phyloP scores from a whole-genome alignment of 2,113 vertebrate species.

The Acrocephalus arundinaceus region DNA sequence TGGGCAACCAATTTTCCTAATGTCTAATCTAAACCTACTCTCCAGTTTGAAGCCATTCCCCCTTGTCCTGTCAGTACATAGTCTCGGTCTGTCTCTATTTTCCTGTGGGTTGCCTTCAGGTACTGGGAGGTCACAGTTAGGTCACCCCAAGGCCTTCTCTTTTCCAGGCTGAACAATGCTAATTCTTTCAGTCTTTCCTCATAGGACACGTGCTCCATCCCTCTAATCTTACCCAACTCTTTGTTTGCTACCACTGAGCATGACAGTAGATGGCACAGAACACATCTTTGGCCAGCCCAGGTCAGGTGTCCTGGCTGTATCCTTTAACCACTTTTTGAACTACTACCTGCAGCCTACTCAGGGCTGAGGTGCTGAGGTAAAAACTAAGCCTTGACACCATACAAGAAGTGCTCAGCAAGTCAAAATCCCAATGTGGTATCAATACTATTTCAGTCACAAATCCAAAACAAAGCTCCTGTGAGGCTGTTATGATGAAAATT shows the following conservation, averaged over 20 bases:
- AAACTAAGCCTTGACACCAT: neutral
- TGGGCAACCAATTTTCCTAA: neutral
- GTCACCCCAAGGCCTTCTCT: neutral
- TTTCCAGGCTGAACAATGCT: neutral
- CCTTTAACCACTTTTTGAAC: neutral
- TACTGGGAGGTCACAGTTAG: neutral
- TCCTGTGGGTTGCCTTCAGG: neutral
- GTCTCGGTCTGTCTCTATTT: neutral
- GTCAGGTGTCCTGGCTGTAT: neutral
- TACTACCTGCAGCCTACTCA: neutral
- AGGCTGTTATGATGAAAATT: neutral
- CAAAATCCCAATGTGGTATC: neutral
- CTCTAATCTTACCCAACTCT: neutral
- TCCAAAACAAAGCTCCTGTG: neutral
- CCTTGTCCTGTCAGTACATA: neutral
- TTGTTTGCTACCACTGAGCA: neutral
- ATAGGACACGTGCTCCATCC: neutral
- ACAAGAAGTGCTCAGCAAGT: neutral
- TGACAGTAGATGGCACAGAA: neutral
- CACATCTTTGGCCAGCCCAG: rapidly evolving
- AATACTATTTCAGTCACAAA: neutral
- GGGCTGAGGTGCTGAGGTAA: neutral
- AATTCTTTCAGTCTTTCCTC: neutral
- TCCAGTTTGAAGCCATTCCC: neutral
- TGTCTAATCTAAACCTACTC: neutral